Conservation (phyloP, 2,113 vertebrate species). For the Gadus chalcogrammus region DNA sequence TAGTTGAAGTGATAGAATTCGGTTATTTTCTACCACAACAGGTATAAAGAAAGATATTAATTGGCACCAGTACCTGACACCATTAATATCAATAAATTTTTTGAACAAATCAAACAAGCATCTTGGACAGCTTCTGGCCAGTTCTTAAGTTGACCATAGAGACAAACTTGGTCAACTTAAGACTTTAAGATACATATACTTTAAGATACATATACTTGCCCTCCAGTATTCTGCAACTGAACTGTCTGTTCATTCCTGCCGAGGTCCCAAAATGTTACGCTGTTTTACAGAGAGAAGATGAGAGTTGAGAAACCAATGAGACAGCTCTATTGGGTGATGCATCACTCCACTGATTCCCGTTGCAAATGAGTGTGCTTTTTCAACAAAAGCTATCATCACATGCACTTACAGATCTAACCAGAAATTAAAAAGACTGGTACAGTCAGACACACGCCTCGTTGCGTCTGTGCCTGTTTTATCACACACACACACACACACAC, state of each 20-base stretch:
- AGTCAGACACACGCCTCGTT: no score
- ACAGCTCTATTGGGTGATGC: not conserved
- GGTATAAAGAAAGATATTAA: not conserved
- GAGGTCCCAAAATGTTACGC: conserved; percentile 1
- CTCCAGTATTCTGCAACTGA: no score
- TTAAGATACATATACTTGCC: not conserved
- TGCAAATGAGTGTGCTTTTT: not conserved
- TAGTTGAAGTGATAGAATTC: no score
- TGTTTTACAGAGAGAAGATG: not conserved
- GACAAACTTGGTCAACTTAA: no score
- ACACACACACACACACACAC: no score
- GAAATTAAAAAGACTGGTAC: not conserved
- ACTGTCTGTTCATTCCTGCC: no score
- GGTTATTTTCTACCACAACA: no score
- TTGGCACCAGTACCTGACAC: conserved; percentile 1
- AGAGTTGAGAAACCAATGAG: no score
- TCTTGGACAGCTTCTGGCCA: not conserved
- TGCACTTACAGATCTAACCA: conserved; percentile 4
- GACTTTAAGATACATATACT: no score
- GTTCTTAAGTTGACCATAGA: conserved; percentile 1
- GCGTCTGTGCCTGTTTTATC: no score
- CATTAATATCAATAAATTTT: not conserved
- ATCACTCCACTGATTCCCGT: no score
- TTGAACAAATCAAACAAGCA: not conserved
- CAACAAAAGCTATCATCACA: conserved; percentile 3